These are phyloP conservation scores for Cladorhizidae sp. DNA, from an alignment of 37 sponge, comb jelly and placozoan genomes.

Conservation along the genomic window DNA sequence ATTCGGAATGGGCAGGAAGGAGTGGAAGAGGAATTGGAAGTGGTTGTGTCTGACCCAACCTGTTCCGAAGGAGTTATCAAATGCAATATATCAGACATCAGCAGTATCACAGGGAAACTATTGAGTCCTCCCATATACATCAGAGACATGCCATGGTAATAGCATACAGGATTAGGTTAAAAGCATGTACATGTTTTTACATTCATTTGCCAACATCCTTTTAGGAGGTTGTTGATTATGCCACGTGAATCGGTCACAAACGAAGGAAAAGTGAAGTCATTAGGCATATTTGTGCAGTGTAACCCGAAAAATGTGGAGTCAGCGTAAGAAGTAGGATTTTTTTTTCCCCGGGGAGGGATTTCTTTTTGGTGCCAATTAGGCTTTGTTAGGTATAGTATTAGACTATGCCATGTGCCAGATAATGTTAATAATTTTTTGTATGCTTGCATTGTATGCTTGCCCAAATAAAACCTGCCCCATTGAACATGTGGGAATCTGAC, in stretches of 20 bases:
- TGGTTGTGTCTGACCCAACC: slow-evolving; percentile 47
- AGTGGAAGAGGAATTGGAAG: neutral
- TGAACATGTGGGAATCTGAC: no score
- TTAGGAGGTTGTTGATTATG: slow-evolving; percentile 87
- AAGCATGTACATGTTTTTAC: neutral
- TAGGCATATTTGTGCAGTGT: slow-evolving; percentile 97
- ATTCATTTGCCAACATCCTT: neutral
- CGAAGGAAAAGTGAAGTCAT: slow-evolving; percentile 33
- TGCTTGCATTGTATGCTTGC: no score
- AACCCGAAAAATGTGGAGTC: slow-evolving; percentile 76
- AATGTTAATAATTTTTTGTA: no score
- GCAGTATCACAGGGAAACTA: slow-evolving; percentile 32
- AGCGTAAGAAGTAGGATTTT: slow-evolving; percentile 37
- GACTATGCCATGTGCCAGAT: no score
- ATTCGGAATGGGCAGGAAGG: neutral
- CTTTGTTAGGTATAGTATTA: no score
- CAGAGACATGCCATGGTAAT: slow-evolving; percentile 89
- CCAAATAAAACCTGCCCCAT: no score
- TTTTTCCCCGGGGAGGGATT: no score
- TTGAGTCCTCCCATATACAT: slow-evolving; percentile 73
- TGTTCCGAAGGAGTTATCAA: slow-evolving; percentile 55
- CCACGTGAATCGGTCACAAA: slow-evolving; percentile 48
- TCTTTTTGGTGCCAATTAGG: no score
- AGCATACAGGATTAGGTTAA: neutral
- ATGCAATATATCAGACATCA: slow-evolving; percentile 25